phyloP scores from a whole-genome alignment of 2,888 invertebrate species.

The Tortricodes alternella region DNA sequence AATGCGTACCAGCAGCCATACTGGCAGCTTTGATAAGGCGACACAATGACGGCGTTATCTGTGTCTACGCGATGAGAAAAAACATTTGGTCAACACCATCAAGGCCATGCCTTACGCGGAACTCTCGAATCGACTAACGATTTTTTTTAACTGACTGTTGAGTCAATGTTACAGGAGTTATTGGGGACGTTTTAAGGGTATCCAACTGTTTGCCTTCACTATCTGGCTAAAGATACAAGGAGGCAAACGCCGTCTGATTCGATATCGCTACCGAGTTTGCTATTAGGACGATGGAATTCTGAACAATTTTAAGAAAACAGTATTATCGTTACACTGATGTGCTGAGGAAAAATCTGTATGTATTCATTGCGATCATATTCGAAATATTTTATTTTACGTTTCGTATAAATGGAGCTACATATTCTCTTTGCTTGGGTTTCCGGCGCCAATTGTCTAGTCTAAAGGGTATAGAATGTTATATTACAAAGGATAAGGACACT shows the following conservation, averaged over 20 bases:
- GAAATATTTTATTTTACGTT: background rate
- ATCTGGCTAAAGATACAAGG: conserved; percentile 9
- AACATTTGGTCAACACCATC: conserved; percentile 65
- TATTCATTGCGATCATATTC: background rate
- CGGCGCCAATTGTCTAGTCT: too few species aligned
- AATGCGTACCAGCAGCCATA: conserved; percentile 30
- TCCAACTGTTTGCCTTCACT: conserved; percentile 35
- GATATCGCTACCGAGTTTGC: conserved; percentile 7
- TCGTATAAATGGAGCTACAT: background rate
- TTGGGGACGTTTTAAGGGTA: conserved; percentile 59
- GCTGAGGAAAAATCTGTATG: conserved; percentile 2
- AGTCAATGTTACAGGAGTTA: conserved; percentile 67
- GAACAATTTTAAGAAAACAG: conserved; percentile 14
- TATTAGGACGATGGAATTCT: conserved; percentile 13
- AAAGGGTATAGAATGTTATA: too few species aligned
- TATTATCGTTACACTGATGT: background rate
- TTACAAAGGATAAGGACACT: too few species aligned
- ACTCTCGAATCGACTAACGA: conserved; percentile 52
- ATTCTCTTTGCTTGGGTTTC: background rate
- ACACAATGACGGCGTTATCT: conserved; percentile 63
- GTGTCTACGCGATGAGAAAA: conserved; percentile 57
- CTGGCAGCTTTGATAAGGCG: conserved; percentile 57
- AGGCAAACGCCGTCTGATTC: conserved; percentile 15
- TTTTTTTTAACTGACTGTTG: conserved; percentile 17
- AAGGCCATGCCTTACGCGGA: conserved; percentile 71